A percentile compares a stretch with the other conserved stretches of the same genome.
Conservation (phyloP, 2,113 vertebrate genomes). For the Potamarius usumacintae region DNA sequence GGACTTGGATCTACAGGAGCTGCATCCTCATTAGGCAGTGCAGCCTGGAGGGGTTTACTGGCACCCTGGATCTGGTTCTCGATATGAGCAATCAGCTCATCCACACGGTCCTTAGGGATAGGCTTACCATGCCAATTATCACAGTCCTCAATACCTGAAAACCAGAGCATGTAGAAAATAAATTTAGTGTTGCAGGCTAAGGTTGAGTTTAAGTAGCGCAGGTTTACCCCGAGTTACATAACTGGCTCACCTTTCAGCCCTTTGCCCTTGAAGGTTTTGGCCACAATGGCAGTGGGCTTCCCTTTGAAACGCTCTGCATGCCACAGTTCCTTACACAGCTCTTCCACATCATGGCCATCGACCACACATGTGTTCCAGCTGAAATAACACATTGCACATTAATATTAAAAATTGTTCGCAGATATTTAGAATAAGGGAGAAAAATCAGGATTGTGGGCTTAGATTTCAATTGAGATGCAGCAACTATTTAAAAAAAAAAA, state of each 20-base stretch:
- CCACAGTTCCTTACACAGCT: conserved; percentile 80
- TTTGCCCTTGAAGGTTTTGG: conserved; percentile 84
- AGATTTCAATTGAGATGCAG: not conserved
- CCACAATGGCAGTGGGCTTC: conserved; percentile 83
- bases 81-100: conserved; percentile 73
- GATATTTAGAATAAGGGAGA: not conserved
- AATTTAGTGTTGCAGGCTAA: not conserved
- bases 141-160: conserved; percentile 77
- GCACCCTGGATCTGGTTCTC: conserved; percentile 75
- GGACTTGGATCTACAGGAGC: conserved; percentile 59
- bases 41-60: conserved; percentile 66
- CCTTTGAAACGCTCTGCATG: conserved; percentile 76
- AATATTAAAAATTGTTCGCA: not conserved
- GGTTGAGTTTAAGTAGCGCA: not conserved
- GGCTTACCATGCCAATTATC: conserved; percentile 86
- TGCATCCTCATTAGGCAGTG: conserved; percentile 72
- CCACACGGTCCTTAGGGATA: conserved; percentile 78
- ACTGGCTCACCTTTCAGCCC: conserved; percentile 77
- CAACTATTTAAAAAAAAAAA: not conserved
- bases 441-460: not conserved
- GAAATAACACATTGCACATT: conserved; percentile 1
- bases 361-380: conserved; percentile 87
- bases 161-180: not conserved
- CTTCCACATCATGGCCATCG: conserved; percentile 82
- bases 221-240: not conserved